Percentiles rank a stretch among this genome's conserved stretches.
These are phyloP conservation scores for Riparia riparia DNA, from an alignment of 2,113 vertebrate genomes.

Conservation along the genomic window DNA sequence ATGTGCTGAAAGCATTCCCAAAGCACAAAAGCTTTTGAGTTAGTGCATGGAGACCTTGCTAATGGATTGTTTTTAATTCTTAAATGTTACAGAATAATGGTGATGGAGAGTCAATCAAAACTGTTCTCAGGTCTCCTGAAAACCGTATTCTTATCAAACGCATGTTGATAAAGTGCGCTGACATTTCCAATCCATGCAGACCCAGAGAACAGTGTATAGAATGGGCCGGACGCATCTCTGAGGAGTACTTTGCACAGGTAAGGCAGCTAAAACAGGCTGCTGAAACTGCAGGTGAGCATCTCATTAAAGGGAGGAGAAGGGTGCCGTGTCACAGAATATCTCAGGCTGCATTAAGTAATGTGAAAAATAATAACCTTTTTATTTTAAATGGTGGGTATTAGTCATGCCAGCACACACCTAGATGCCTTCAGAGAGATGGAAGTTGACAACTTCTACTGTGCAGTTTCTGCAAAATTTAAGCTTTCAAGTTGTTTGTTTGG, in stretches of 20 bases:
- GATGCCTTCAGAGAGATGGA: not conserved
- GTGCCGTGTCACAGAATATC: not conserved
- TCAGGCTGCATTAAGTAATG: not conserved
- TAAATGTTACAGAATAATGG: constrained; percentile 71
- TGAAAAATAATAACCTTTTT: not conserved
- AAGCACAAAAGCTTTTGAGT: not conserved
- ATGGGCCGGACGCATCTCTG: constrained; percentile 96
- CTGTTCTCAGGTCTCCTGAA: constrained; percentile 87
- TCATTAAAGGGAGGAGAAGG: not conserved
- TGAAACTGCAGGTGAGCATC: not conserved
- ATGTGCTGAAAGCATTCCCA: not conserved
- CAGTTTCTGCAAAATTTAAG: not conserved
- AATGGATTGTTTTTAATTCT: constrained; percentile 45
- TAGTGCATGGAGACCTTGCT: not conserved
- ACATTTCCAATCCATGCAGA: constrained; percentile 96
- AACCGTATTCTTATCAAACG: constrained; percentile 94
- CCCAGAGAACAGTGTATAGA: constrained; percentile 90
- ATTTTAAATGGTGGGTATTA: not conserved
- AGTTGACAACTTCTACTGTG: not conserved
- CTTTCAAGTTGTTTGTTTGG: not conserved
- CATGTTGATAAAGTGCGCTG: constrained; percentile 97
- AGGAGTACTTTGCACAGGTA: constrained; percentile 98
- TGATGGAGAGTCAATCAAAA: constrained; percentile 84
- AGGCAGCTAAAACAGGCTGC: not conserved
- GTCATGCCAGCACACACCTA: not conserved